Conservation (phyloP, 2,797 vertebrate species). For the Pristis pectinata region DNA sequence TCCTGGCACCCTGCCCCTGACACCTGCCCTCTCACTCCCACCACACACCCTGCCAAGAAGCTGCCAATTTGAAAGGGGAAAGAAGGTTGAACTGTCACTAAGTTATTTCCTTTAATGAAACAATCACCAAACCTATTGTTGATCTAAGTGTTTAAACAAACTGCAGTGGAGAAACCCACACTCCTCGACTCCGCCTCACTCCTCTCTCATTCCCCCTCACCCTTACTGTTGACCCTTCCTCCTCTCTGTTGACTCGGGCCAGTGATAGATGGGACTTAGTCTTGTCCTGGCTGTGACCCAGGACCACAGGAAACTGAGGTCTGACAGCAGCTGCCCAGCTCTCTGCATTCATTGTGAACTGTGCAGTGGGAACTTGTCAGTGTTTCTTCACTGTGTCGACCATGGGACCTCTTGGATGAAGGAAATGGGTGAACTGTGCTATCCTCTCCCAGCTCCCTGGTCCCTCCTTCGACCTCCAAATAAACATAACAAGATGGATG, state of each 20-base stretch:
- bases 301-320: neutral
- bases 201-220: neutral
- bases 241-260: neutral
- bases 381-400: too few species aligned
- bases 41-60: too few species aligned
- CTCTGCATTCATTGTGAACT: neutral
- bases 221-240: too few species aligned
- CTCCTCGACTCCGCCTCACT: neutral
- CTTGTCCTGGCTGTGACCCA: neutral
- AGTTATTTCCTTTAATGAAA: neutral
- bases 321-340: too few species aligned
- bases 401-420: too few species aligned
- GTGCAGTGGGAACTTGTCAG: too few species aligned
- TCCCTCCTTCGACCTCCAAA: too few species aligned
- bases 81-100: neutral
- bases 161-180: neutral
- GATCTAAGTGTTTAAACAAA: neutral
- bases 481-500: too few species aligned
- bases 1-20: too few species aligned
- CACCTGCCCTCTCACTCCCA: too few species aligned
- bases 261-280: neutral
- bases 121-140: neutral
- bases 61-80: neutral
- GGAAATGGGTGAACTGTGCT: too few species aligned
- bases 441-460: too few species aligned